phyloP scores from a whole-genome alignment of 2,888 invertebrate genomes.

The Cancer borealis region DNA sequence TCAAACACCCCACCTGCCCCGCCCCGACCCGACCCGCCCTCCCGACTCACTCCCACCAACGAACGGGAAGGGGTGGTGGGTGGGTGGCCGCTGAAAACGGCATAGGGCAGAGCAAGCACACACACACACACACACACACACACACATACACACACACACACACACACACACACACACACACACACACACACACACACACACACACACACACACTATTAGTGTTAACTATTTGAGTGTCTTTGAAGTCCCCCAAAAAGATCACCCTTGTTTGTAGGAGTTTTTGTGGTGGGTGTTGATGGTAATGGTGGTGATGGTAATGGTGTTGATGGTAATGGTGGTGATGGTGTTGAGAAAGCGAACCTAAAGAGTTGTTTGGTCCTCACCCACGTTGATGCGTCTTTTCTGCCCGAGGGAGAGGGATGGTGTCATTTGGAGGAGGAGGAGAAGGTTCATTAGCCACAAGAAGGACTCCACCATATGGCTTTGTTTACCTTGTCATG shows the following conservation, averaged over 20 bases:
- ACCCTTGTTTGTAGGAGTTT: not conserved
- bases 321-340: too few species aligned
- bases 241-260: not conserved
- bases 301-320: too few species aligned
- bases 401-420: not conserved
- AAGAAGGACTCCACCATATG: not conserved
- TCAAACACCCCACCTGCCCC: too few species aligned
- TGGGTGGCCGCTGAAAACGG: not conserved
- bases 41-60: not conserved
- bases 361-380: too few species aligned
- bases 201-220: not conserved
- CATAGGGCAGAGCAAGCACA: not conserved
- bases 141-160: conserved; percentile 26
- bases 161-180: conserved; percentile 20
- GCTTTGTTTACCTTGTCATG: conserved; percentile 10
- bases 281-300: too few species aligned
- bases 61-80: not conserved
- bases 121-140: conserved; percentile 31
- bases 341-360: too few species aligned
- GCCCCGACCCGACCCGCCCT: too few species aligned
- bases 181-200: conserved; percentile 20
- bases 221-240: too few species aligned
- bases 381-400: not conserved
- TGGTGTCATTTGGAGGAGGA: not conserved
- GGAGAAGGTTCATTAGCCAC: not conserved